These are phyloP conservation scores for Mohoua ochrocephala DNA, from an alignment of 2,113 vertebrate species.

Conservation along the genomic window DNA sequence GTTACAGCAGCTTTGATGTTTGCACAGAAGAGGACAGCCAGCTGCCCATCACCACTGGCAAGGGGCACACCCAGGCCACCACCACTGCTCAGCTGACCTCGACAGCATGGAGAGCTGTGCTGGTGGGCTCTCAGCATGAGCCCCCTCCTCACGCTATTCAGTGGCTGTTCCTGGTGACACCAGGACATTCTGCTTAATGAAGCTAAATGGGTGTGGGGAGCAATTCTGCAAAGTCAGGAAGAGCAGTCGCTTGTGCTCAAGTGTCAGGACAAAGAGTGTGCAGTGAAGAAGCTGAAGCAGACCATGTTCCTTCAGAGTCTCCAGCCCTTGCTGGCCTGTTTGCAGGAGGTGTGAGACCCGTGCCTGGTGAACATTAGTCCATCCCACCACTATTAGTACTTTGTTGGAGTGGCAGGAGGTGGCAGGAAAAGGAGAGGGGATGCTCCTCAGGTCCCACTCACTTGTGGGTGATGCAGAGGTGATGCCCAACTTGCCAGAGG, in stretches of 20 bases:
- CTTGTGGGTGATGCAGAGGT: neutral
- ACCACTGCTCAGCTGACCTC: neutral
- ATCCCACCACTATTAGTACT: neutral
- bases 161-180: neutral
- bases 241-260: accelerated
- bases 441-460: accelerated
- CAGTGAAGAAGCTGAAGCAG: neutral
- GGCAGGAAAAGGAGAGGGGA: neutral
- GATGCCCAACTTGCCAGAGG: neutral
- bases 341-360: neutral
- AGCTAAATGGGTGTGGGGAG: neutral
- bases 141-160: neutral
- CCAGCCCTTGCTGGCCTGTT: neutral
- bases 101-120: neutral
- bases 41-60: neutral
- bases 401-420: neutral
- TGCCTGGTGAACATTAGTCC: neutral
- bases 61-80: neutral
- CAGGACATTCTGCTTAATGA: neutral
- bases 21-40: neutral
- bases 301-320: neutral
- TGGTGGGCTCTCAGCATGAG: neutral
- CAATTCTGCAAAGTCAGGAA: neutral
- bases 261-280: neutral
- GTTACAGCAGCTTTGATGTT: neutral